phyloP scores from a whole-genome alignment of 2,888 invertebrate genomes.

The Pharmacophagus antenor region DNA sequence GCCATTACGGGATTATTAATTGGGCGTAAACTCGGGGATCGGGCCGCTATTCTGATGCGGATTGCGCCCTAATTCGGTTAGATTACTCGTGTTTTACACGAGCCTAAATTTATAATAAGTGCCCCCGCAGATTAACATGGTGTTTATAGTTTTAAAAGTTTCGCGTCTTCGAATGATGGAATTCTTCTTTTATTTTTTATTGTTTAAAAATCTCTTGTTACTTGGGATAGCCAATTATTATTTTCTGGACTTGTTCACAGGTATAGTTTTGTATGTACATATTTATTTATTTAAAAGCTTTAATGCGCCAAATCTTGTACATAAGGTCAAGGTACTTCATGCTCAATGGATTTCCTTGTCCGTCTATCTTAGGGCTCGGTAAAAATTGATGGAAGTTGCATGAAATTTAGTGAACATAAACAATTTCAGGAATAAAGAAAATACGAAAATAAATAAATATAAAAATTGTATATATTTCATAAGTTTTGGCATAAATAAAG shows the following conservation, averaged over 20 bases:
- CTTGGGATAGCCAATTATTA: slow-evolving; percentile 3
- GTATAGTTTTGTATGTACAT: not conserved
- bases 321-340: too few relatives aligned
- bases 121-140: slow-evolving; percentile 32
- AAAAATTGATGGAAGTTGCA: too few relatives aligned
- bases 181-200: slow-evolving; percentile 7
- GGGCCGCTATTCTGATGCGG: slow-evolving; percentile 42
- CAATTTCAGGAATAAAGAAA: too few relatives aligned
- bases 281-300: too few relatives aligned
- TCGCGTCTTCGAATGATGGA: slow-evolving; percentile 18
- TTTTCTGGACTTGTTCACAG: slow-evolving; percentile 2
- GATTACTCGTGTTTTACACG: slow-evolving; percentile 40
- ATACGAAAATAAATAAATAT: too few relatives aligned
- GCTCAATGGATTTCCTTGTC: too few relatives aligned
- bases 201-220: slow-evolving; percentile 3
- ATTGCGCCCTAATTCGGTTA: slow-evolving; percentile 41
- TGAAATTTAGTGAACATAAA: too few relatives aligned
- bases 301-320: too few relatives aligned
- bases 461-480: too few relatives aligned
- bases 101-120: slow-evolving; percentile 38
- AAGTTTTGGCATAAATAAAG: too few relatives aligned
- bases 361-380: too few relatives aligned
- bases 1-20: slow-evolving; percentile 64
- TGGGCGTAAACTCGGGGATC: slow-evolving; percentile 63
- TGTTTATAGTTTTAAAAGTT: slow-evolving; percentile 26